Base-by-base conservation (phyloP, 1,140 invertebrate genomes). In the Himalopsyche phryganea region DNA sequence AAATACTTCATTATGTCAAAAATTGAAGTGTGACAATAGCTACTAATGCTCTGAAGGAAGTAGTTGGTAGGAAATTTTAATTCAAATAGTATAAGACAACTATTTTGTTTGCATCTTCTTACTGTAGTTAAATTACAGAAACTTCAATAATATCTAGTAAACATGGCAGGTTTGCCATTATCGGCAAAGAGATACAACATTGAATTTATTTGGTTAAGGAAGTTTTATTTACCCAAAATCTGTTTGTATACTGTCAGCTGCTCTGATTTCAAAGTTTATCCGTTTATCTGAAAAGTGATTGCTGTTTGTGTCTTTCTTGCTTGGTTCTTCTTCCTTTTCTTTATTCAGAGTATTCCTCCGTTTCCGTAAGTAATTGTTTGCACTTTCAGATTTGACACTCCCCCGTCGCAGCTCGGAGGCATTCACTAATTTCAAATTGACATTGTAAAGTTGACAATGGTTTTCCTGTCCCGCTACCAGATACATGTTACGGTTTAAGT, bases 381-480 rank as follows among this genome's bases (percentile, higher is more conserved):
- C 54, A 54, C 44, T 64, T 32, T 78, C 76, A 6, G 75, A 73
- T n/a, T 72, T 68, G 50, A 78, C 73, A 58, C 74, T 76, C 1
- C 75, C 76, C 52, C 76, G 60, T 4, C 76, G 67, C 69, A 70
- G 68, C 65, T 75, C 74, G 5, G 74, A 73, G 18, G 67, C 75
- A 57, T 76, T 77, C 42, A 80, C 79, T 60, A 91, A 77, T 55
- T 85, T 84, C 41, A 86, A 82, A 68, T 87, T 88, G 0, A 96
- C 85, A 70, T 84, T 85, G 69, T 95, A 96, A 59, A 95, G 76
- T 66, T 94, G 90, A 74, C 92, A 96, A 67, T 92, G 88, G 49
- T 88, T 92, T 78, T 96, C 92, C 76, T 94, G 89, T 1, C 93
- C 94, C 35, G 90, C 91, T 15, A 89, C 90, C n/a, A 96, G 71